Evolutionary conservation across 2,113 vertebrate species (phyloP), one percentile per base, ranked within the genome.

Genomic region (Tinamus guttatus): DNA sequence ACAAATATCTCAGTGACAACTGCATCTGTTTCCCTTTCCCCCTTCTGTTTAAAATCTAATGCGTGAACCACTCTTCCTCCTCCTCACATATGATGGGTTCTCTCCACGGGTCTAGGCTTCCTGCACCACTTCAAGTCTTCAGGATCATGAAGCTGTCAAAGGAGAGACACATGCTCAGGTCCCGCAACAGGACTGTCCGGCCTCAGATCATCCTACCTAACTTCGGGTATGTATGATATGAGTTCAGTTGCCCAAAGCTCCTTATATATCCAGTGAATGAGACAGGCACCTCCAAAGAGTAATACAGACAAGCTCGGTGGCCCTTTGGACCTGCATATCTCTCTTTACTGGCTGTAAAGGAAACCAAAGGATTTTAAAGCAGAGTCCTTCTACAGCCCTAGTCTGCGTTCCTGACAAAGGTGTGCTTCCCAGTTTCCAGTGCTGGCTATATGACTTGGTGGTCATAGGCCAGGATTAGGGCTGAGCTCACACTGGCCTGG

Each of bases 281-380:
- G 32, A 75, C 20, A 63, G 36, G 27, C 30, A 49, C 3, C 11
- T 81, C 62, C 19, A 71, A 79, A 56, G 5, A 32, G 9, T 21
- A 28, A 12, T 25, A 81, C 70, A 81, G 38, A 64, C 0, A 0
- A 84, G 24, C 24, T 84, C 56, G 60, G 54, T 5, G 32, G 28
- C 16, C 54, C 30, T 58, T 51, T 16, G 28, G 63, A 71, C 32
- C 16, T 67, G 24, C 6, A 17, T 73, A 7, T 67, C 89, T 75
- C 45, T 70, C n/a, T 67, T 43, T 16, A 56, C 68, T 54, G 54
- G 3, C 59, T 67, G 63, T 17, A 78, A 71, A 75, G 49, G 34
- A 73, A 85, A 43, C 4, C 16, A 76, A 82, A 83, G 52, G 18
- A 47, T 41, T 47, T 24, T 60, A 11, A 13, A 77, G 21, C 34